These are phyloP conservation scores for Amiota communis DNA, from an alignment of 2,888 invertebrate species.

Conservation along the genomic window DNA sequence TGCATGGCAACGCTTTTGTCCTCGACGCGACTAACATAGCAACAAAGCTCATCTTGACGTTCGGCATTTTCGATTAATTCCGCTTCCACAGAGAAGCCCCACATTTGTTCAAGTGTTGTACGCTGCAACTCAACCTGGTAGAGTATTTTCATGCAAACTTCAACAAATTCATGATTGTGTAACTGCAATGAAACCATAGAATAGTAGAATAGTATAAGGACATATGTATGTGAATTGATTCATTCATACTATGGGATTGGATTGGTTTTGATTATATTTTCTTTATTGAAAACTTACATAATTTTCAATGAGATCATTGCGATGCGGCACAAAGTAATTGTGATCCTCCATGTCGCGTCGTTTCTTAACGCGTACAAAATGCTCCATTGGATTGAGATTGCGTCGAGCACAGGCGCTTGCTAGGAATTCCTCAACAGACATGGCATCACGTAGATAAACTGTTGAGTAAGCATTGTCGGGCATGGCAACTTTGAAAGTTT, in stretches of 20 bases:
- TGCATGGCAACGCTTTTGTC: slow-evolving; percentile 97
- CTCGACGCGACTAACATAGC: slow-evolving; percentile 96
- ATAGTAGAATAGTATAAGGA: too few relatives aligned
- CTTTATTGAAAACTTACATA: slow-evolving; percentile 81
- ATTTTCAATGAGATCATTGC: slow-evolving; percentile 94
- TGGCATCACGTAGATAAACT: slow-evolving; percentile 90
- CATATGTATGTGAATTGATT: too few relatives aligned
- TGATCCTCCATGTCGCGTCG: slow-evolving; percentile 95
- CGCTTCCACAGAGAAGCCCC: slow-evolving; percentile 98
- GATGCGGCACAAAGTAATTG: slow-evolving; percentile 96
- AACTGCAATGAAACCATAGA: slow-evolving; percentile 75
- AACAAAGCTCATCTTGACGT: slow-evolving; percentile 95
- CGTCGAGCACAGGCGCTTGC: slow-evolving; percentile 93
- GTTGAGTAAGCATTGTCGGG: slow-evolving; percentile 89
- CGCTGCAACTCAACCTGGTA: slow-evolving; percentile 96
- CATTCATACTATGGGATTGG: background rate
- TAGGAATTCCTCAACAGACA: slow-evolving; percentile 96
- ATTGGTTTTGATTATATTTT: slow-evolving; percentile 1
- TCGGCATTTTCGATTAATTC: slow-evolving; percentile 97
- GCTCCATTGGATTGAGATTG: slow-evolving; percentile 94
- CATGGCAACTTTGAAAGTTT: slow-evolving; percentile 90
- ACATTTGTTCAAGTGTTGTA: slow-evolving; percentile 93
- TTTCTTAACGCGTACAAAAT: slow-evolving; percentile 95
- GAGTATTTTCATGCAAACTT: slow-evolving; percentile 96
- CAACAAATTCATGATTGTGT: slow-evolving; percentile 94